phyloP scores from a whole-genome alignment of 2,113 vertebrate genomes.

The Gobius niger region DNA sequence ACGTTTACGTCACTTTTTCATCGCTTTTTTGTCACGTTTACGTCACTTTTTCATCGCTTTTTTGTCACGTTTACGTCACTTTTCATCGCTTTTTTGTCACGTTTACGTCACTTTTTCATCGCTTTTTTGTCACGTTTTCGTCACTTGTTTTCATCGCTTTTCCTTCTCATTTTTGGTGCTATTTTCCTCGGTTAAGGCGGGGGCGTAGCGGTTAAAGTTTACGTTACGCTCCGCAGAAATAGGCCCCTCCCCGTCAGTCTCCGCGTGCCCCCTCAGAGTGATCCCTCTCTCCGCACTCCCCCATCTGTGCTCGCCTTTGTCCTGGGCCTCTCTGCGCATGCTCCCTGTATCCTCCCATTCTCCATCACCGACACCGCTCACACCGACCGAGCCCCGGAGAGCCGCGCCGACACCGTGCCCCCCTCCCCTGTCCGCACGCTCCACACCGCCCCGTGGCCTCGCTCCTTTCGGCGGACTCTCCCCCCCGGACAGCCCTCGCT shows the following conservation, averaged over 20 bases:
- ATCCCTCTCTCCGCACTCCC: neutral
- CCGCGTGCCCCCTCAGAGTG: neutral
- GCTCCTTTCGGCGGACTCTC: neutral
- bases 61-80: too few species aligned
- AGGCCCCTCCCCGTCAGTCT: neutral
- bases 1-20: too few species aligned
- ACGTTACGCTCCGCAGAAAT: too few species aligned
- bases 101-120: too few species aligned
- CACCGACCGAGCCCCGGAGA: neutral
- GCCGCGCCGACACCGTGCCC: neutral
- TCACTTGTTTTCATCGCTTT: too few species aligned
- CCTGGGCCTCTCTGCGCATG: neutral
- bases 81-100: too few species aligned
- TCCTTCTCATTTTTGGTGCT: too few species aligned
- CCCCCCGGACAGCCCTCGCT: neutral
- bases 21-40: too few species aligned
- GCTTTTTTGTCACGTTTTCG: too few species aligned
- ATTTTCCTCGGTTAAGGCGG: too few species aligned
- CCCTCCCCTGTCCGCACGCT: neutral
- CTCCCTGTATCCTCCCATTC: constrained; percentile 5
- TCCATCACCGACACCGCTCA: neutral
- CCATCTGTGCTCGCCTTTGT: neutral
- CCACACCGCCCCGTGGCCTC: neutral
- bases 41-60: too few species aligned
- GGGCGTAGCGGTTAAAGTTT: too few species aligned